Evolutionary conservation across 2,113 vertebrate genomes (phyloP).

Genomic region (Oreotragus oreotragus): DNA sequence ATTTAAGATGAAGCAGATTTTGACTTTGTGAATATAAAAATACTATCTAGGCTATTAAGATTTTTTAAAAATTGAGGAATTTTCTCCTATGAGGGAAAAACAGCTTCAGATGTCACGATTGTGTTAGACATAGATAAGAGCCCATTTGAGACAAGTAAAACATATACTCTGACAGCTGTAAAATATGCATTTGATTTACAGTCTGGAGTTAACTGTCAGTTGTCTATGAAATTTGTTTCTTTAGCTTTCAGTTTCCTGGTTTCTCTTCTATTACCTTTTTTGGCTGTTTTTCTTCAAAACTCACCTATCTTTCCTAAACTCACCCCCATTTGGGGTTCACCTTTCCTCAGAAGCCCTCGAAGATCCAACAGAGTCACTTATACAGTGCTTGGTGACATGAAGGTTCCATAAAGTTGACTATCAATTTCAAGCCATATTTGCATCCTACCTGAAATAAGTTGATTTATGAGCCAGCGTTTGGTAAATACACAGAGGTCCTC

Average conservation of each 20-base stretch:
- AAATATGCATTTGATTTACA: slow-evolving; percentile 24
- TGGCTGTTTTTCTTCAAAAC: not conserved
- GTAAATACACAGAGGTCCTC: not conserved
- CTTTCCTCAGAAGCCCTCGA: not conserved
- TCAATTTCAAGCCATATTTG: not conserved
- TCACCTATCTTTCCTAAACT: not conserved
- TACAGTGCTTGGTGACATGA: not conserved
- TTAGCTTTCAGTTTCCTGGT: not conserved
- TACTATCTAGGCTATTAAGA: not conserved
- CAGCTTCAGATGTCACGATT: slow-evolving; percentile 20
- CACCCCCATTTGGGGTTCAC: not conserved
- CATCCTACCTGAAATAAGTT: not conserved
- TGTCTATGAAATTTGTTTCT: not conserved
- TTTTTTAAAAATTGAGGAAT: not conserved
- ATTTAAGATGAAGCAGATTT: not conserved
- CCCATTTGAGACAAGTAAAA: slow-evolving; percentile 23
- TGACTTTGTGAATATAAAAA: not conserved
- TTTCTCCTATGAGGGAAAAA: not conserved
- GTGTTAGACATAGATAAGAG: slow-evolving; percentile 41
- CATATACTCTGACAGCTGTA: slow-evolving; percentile 44
- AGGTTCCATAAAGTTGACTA: not conserved
- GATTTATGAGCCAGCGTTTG: slow-evolving; percentile 31
- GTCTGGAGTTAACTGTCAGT: not conserved
- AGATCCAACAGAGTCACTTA: not conserved
- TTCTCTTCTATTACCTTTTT: not conserved